A percentile compares a stretch with the other conserved stretches of the same genome.
Evolutionary conservation across 2,113 vertebrate genomes (phyloP).

Genomic region (human (Homo sapiens)): DNA sequence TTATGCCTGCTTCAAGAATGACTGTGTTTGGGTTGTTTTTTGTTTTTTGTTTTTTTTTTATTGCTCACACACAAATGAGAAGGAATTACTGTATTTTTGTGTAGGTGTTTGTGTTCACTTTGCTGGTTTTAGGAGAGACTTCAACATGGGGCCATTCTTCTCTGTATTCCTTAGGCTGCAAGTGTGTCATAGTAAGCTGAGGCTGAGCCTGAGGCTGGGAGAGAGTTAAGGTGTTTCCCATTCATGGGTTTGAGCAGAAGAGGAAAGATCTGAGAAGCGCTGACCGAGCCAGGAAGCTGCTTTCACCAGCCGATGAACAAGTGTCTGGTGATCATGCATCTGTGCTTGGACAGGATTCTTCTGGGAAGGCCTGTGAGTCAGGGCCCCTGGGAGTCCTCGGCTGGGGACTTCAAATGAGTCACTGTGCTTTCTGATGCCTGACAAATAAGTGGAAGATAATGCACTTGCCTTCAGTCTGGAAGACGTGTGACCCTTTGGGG

Average conservation of each 20-base stretch:
- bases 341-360: conserved; percentile 24
- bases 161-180: background rate
- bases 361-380: conserved; percentile 64
- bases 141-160: background rate
- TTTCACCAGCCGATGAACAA: background rate
- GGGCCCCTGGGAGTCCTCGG: background rate
- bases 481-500: background rate
- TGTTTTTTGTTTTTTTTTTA: background rate
- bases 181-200: background rate
- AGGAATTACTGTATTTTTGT: too few relatives aligned
- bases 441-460: background rate
- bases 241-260: background rate
- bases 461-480: background rate
- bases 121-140: background rate
- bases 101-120: background rate
- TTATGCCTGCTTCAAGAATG: background rate
- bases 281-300: background rate
- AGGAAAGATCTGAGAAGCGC: background rate
- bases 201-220: background rate
- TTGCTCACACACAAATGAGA: too few relatives aligned
- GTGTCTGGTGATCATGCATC: background rate
- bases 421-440: background rate
- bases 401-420: conserved; percentile 45
- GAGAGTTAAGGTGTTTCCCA: background rate
- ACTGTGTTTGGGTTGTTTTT: background rate